Evolutionary conservation across 2,888 invertebrate genomes (phyloP).

Genomic region (Agapostemon virescens): DNA sequence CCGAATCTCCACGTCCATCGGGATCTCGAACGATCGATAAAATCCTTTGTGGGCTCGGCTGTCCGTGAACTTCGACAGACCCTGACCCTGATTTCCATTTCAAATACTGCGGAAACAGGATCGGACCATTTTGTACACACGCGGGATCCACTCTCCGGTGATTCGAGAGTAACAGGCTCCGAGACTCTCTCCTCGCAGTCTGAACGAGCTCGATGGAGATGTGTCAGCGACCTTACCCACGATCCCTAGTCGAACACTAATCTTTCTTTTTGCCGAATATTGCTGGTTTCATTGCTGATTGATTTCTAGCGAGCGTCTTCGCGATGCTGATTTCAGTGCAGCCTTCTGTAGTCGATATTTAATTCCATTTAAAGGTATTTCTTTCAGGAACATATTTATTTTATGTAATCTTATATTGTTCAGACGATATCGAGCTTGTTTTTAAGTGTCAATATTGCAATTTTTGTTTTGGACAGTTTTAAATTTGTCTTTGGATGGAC

Average conservation of each 20-base stretch:
- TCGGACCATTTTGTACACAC: neutral
- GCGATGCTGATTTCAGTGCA: neutral
- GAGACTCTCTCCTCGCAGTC: neutral
- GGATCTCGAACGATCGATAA: constrained; percentile 25
- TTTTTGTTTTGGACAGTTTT: too few species aligned
- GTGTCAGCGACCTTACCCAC: neutral
- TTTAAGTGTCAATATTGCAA: too few species aligned
- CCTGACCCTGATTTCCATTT: constrained; percentile 12
- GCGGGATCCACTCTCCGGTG: neutral
- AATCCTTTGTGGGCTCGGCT: constrained; percentile 21
- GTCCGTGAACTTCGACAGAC: constrained; percentile 2
- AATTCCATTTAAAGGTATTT: too few species aligned
- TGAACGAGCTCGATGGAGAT: neutral
- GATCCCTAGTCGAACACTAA: neutral
- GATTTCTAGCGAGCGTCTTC: neutral
- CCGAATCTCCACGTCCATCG: constrained; percentile 8
- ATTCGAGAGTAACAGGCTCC: neutral
- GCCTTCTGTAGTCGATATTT: too few species aligned
- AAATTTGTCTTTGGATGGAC: too few species aligned
- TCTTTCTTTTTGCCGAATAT: neutral
- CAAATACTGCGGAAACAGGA: neutral
- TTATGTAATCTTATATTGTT: too few species aligned
- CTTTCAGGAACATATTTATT: too few species aligned
- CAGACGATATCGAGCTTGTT: too few species aligned
- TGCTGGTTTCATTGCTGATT: neutral